Evolutionary conservation across 2,888 invertebrate genomes (phyloP).

Genomic region (Synanthedon andrenaeformis): DNA sequence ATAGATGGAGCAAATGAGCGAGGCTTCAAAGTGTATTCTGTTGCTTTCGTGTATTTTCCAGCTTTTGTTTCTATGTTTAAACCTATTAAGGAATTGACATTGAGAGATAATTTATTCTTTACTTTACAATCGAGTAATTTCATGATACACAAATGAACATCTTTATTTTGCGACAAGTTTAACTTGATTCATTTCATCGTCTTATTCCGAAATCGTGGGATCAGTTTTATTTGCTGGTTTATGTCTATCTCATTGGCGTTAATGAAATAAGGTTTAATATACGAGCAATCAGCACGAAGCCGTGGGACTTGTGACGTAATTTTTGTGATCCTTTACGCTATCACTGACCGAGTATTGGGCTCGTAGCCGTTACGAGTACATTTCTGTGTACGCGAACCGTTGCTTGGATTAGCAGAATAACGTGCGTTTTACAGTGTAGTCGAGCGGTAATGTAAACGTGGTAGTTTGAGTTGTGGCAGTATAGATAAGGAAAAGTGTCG

Average conservation of each 20-base stretch:
- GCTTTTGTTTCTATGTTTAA: background rate
- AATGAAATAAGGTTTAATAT: constrained; percentile 18
- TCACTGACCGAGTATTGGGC: constrained; percentile 18
- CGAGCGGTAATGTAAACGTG: constrained; percentile 1
- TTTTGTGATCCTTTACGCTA: constrained; percentile 25
- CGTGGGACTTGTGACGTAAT: constrained; percentile 28
- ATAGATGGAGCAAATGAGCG: background rate
- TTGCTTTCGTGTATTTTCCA: background rate
- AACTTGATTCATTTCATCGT: constrained; percentile 2
- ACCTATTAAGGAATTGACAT: background rate
- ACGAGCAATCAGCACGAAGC: constrained; percentile 13
- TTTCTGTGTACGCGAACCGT: constrained; percentile 17
- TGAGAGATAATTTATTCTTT: background rate
- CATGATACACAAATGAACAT: background rate
- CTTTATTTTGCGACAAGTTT: background rate
- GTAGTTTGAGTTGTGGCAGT: background rate
- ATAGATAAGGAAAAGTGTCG: constrained; percentile 1
- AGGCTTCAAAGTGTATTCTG: background rate
- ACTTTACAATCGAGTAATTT: background rate
- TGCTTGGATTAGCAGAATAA: constrained; percentile 5
- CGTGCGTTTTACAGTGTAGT: constrained; percentile 1
- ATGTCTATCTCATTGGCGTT: constrained; percentile 18
- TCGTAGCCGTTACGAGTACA: constrained; percentile 6
- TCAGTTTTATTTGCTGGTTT: constrained; percentile 19
- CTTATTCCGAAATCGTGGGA: constrained; percentile 5